Conservation (phyloP, 2,113 vertebrate species). For the Aegypius monachus region DNA sequence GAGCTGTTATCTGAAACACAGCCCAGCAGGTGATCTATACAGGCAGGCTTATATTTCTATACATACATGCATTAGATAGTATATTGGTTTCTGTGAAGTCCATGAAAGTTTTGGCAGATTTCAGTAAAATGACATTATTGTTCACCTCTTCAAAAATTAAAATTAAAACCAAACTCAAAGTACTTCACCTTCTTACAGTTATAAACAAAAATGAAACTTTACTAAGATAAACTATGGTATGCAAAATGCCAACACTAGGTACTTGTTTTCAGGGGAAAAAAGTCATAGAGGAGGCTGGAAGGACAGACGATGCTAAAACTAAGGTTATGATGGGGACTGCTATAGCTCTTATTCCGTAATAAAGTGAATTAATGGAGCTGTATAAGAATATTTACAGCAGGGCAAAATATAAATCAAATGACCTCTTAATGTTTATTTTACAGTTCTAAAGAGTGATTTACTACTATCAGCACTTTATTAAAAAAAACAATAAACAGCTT, state of each 20-base stretch:
- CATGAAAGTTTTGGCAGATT: background rate
- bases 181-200: background rate
- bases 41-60: background rate
- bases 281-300: background rate
- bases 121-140: background rate
- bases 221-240: background rate
- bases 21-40: background rate
- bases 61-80: background rate
- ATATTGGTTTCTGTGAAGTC: background rate
- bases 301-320: background rate
- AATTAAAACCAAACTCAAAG: background rate
- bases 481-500: background rate
- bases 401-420: background rate
- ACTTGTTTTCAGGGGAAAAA: background rate
- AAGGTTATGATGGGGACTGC: background rate
- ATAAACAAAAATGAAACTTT: background rate
- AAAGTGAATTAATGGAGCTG: background rate
- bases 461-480: background rate
- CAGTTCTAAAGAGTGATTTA: background rate
- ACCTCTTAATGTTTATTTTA: background rate
- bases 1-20: background rate
- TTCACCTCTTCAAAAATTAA: background rate
- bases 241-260: background rate
- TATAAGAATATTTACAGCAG: background rate
- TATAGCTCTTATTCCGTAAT: background rate